Evolutionary conservation across 1,140 invertebrate genomes (phyloP).

Genomic region (Phortica variegata): DNA sequence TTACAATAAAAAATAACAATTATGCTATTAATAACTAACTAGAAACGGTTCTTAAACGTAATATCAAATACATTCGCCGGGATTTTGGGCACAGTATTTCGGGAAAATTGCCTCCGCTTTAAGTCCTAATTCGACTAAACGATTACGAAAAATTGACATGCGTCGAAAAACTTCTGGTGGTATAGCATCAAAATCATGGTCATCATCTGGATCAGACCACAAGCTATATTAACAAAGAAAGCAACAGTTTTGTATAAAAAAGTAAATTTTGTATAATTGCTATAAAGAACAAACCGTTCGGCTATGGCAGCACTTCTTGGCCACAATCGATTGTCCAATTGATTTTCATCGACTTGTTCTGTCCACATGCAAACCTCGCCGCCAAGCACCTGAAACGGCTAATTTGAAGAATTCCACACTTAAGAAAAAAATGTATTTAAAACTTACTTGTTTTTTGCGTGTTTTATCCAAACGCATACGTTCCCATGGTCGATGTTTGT

Average conservation of each 20-base stretch:
- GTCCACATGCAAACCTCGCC: conserved; percentile 72
- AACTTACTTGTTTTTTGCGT: conserved; percentile 43
- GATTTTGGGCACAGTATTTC: conserved; percentile 71
- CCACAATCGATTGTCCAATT: conserved; percentile 70
- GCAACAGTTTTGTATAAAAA: neutral
- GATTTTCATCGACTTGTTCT: conserved; percentile 65
- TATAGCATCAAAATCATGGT: conserved; percentile 46
- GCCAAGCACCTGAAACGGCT: conserved; percentile 59
- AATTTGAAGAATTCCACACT: neutral
- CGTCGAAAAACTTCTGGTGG: conserved; percentile 49
- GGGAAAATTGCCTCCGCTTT: conserved; percentile 70
- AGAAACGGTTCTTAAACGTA: conserved; percentile 39
- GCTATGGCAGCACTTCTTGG: conserved; percentile 68
- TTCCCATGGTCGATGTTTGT: conserved; percentile 76
- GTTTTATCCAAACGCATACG: conserved; percentile 48
- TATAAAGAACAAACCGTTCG: conserved; percentile 59
- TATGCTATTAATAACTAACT: conserved; percentile 48
- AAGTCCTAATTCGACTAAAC: conserved; percentile 64
- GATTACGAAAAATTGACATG: conserved; percentile 57
- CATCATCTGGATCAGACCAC: conserved; percentile 54
- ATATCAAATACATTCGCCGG: conserved; percentile 57
- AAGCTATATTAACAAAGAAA: conserved; percentile 20
- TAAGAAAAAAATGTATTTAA: neutral
- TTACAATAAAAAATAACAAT: conserved; percentile 45
- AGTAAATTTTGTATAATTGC: neutral